phyloP scores from a whole-genome alignment of 2,797 vertebrate genomes.

The Lagorchestes hirsutus region DNA sequence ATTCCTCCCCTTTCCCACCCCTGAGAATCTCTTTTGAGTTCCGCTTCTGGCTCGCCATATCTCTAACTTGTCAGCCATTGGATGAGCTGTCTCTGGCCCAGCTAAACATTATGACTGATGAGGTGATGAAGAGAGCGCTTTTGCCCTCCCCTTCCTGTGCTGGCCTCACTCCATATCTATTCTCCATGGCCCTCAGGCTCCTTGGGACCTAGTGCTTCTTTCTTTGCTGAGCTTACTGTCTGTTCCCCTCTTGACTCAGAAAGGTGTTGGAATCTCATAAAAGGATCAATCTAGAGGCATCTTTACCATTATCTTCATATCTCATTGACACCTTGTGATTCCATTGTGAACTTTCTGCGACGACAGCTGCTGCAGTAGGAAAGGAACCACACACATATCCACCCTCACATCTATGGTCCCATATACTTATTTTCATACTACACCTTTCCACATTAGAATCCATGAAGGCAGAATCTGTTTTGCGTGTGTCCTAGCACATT shows the following conservation, averaged over 20 bases:
- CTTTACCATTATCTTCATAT: neutral
- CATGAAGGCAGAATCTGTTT: neutral
- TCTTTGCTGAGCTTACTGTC: neutral
- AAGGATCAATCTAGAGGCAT: neutral
- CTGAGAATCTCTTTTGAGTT: neutral
- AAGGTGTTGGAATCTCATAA: neutral
- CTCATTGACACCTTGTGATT: neutral
- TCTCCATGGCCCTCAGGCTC: neutral
- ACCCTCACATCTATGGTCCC: too few species aligned
- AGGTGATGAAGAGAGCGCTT: neutral
- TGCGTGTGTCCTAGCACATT: neutral
- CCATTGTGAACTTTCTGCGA: neutral
- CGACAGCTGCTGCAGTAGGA: neutral
- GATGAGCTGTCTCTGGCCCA: neutral
- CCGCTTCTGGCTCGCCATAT: neutral
- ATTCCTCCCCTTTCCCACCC: neutral
- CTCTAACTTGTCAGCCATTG: neutral
- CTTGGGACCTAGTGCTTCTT: neutral
- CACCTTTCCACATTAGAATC: neutral
- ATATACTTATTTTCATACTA: neutral
- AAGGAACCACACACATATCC: neutral
- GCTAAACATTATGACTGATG: neutral
- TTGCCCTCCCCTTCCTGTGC: neutral
- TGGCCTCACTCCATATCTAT: neutral
- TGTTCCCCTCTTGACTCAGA: neutral